Evolutionary conservation across 2,797 vertebrate species (phyloP), one percentile per base, ranked within the genome.

Genomic region (Sebastiscus tertius): DNA sequence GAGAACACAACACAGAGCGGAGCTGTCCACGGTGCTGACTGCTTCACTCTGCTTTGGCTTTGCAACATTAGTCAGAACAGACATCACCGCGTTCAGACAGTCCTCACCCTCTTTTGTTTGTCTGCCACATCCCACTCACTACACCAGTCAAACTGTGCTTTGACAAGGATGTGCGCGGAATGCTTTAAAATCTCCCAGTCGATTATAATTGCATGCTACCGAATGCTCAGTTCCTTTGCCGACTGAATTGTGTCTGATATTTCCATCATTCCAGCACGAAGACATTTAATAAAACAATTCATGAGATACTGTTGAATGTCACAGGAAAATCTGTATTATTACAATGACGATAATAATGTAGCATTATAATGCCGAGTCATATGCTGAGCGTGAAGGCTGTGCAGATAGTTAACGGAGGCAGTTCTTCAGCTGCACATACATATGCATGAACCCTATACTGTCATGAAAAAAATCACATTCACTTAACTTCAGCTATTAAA

Each of bases 61-160:
- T 79, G 74, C 64, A 85, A 75, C 85, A 77, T 90, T 81, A 90
- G 84, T 91, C 89, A 87, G 83, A 90, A 74, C 73, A 84, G 87
- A 88, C 80, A 83, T 89, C 81, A 24, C 66, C 1, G 27, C 81
- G 63, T 82, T 88, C 81, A 90, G 58, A 86, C 75, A 82, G 75
- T 72, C 82, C 80, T 92, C 87, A 80, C 56, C 85, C 75, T 80
- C 81, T 72, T 80, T 84, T 86, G 85, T 92, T 85, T 79, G 81
- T 89, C 87, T 92, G 88, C 78, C 89, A 83, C 85, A 78, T 92
- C 90, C 84, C 82, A 86, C 87, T 88, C 80, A 80, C 77, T 65
- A 71, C 46, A 79, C 73, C 67, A 81, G 82, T 89, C 83, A 85
- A 88, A 84, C 67, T 55, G n/a, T 66, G 79, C 84, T 91, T 81